Evolutionary conservation across 2,888 invertebrate genomes (phyloP), one percentile per base, ranked within the genome.

Genomic region (Noctua janthe): DNA sequence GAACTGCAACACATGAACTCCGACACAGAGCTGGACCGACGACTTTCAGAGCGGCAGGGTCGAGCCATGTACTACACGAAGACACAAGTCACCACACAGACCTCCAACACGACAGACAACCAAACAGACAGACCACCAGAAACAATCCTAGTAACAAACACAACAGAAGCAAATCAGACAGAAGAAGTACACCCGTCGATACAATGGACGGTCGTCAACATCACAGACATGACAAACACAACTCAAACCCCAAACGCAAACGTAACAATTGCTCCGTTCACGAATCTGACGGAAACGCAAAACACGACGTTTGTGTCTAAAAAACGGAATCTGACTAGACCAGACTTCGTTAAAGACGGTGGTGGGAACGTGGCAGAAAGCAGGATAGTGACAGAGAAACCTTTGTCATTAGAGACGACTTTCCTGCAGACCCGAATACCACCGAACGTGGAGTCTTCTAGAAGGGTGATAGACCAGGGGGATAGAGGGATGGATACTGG

Each of bases 401-500:
- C 97, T 0, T 77, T 97, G 62, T 97, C 97, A 0, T 89, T 97
- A 11, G 97, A 97, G 88, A 96, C 97, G 8, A 93, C 95, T n/a
- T 95, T 94, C 69, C 84, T 96, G 0, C 96, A 97, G 86, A 96
- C 97, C 0, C 90, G 96, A 73, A 94, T 96, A 84, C 96, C 96
- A 59, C 94, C 95, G 54, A 96, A 95, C 78, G 92, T 96, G 87
- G 97, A 97, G 85, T 95, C 95, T 81, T 96, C 95, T 80, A 94
- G 95, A 91, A 92, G 95, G 51, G 92, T 96, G 54, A 95, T 95
- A 83, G 96, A 96, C 47, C 94, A 93, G 23, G 90, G 90, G 4
- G 93, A 92, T 0, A 93, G 93, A 0, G 95, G 96, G 0, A 95
- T 97, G 95, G 97, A 97, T 88, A 97, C 97, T 56, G 97, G 97